These are phyloP conservation scores for Passer domesticus DNA, from an alignment of 2,113 vertebrate genomes.

Conservation along the genomic window DNA sequence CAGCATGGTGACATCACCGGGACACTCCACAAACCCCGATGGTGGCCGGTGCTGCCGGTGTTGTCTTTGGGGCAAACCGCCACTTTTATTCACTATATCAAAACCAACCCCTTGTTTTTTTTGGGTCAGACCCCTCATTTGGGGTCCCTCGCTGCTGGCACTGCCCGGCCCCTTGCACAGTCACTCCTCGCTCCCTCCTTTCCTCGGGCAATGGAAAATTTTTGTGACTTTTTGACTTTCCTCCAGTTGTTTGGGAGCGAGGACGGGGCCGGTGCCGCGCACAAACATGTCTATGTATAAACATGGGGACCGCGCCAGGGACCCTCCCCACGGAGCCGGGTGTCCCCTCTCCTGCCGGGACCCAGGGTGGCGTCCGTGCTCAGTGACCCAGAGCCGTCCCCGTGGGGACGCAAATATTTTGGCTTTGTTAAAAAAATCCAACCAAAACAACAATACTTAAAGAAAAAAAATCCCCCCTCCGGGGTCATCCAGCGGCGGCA, in stretches of 20 bases:
- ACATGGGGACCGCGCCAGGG: neutral
- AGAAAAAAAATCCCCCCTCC: too few relatives aligned
- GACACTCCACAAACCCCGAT: accelerated
- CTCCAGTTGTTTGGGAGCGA: conserved; percentile 24
- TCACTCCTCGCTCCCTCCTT: neutral
- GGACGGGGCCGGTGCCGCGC: neutral
- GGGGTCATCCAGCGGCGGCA: neutral
- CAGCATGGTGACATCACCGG: neutral
- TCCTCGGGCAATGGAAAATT: conserved; percentile 38
- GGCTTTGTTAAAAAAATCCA: neutral
- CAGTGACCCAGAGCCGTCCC: neutral
- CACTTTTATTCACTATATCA: accelerated
- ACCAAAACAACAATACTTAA: neutral
- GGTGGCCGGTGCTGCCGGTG: accelerated
- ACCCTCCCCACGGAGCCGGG: neutral
- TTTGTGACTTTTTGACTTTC: neutral
- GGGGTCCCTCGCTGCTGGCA: neutral
- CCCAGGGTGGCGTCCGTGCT: accelerated
- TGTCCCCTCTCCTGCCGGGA: neutral
- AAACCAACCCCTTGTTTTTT: neutral
- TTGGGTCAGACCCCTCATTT: accelerated
- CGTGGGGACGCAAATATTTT: conserved; percentile 18
- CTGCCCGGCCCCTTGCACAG: accelerated
- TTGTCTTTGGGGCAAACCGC: accelerated
- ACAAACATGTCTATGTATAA: conserved; percentile 68